A percentile compares a stretch with the other conserved stretches of the same genome.
phyloP scores from a whole-genome alignment of 2,797 vertebrate genomes.

The Xiphophorus birchmanni region DNA sequence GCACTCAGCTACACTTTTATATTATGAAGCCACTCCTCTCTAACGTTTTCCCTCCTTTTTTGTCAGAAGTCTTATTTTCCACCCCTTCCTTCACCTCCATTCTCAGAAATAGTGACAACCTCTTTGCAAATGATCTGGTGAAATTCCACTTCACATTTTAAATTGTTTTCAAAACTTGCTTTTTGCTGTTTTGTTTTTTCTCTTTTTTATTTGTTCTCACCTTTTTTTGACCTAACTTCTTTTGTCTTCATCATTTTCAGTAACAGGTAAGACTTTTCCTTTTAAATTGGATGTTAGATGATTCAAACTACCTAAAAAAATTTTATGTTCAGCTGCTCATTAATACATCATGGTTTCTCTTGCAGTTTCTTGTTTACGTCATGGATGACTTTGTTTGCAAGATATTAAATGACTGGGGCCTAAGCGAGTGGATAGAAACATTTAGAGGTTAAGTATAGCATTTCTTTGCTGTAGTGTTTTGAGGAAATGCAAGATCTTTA shows the following conservation, averaged over 20 bases:
- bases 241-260: background rate
- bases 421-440: background rate
- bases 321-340: background rate
- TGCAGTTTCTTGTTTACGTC: slow-evolving; percentile 20
- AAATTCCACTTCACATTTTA: background rate
- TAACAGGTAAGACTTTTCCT: background rate
- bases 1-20: background rate
- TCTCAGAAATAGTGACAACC: background rate
- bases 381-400: slow-evolving; percentile 48
- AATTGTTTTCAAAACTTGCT: background rate
- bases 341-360: background rate
- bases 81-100: background rate
- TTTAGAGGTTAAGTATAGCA: background rate
- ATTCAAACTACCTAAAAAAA: background rate
- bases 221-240: background rate
- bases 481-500: background rate
- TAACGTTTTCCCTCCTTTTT: background rate
- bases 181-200: background rate
- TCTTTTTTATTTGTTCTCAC: background rate
- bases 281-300: background rate
- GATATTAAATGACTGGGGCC: background rate
- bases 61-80: background rate
- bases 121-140: background rate
- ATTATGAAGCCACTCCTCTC: background rate
- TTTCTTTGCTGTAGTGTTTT: background rate